Base-by-base conservation (phyloP, 92 coral and sea anemone genomes). In the Epizoanthus illoricatus region DNA sequence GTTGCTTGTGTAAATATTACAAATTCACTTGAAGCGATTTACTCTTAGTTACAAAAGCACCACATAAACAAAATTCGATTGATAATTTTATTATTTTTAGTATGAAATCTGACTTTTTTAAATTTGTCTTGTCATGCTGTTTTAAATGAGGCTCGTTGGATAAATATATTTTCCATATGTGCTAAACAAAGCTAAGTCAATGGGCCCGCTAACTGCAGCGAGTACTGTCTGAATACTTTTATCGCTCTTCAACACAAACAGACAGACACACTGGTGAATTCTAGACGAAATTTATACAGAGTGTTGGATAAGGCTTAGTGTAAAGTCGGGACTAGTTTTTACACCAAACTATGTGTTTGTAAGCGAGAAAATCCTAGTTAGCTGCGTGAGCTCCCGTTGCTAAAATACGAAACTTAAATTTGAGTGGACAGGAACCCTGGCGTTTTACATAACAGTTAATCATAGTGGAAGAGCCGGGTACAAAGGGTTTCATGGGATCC, bases 371-470 rank as follows among this genome's bases (percentile, higher is more conserved):
- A 5, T 28, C 39, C 18, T 33, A 40, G 52, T 55, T 75, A 23
- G 28, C 18, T 55, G 65, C n/a, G 10, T 2, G 19, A 33, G 39
- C 52, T 75, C 52, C 63, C 13, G 24, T 55, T 56, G 21, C 61
- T 56, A 19, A 75, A 75, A 28, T 75, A 57, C 23, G 54, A 58
- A 23, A 75, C 47, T 63, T 42, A 45, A 78, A 20, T 78, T 58
- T 21, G 45, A 12, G 20, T 19, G 59, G 19, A 20, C 45, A 62
- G n/a, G 21, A 64, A n/a, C 67, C 82, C 59, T 78, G 65, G 33
- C 33, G 82, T 55, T 78, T 64, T 20, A 78, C 49, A 78, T 23
- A 63, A 64, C 58, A 78, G 55, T 40, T 62, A 67, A 78, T 64
- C 71, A 63, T 43, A 4, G 72, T 21, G 56, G 4, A 4, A 56